Percentiles rank a stretch among this genome's conserved stretches.
Conservation (phyloP, 2,888 invertebrate species). For the Pimpla rufipes region DNA sequence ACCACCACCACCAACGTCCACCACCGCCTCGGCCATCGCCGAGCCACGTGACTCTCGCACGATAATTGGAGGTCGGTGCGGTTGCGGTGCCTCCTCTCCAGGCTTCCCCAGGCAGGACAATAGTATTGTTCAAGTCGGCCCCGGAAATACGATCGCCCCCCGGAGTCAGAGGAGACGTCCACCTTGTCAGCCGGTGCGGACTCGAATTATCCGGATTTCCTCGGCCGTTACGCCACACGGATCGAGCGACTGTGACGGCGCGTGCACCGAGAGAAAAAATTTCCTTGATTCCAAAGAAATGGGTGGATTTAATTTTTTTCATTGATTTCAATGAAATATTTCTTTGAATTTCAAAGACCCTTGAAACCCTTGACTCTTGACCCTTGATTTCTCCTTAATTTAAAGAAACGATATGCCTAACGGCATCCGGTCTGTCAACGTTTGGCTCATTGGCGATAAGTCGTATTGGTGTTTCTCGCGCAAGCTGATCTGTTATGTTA, state of each 20-base stretch:
- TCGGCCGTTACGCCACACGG: slow-evolving; percentile 64
- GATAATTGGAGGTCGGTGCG: slow-evolving; percentile 82
- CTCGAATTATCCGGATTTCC: slow-evolving; percentile 77
- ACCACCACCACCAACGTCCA: slow-evolving; percentile 58
- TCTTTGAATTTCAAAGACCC: too few relatives aligned
- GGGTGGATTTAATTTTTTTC: too few relatives aligned
- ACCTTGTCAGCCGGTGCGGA: slow-evolving; percentile 67
- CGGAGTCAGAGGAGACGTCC: slow-evolving; percentile 65
- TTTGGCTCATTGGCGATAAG: too few relatives aligned
- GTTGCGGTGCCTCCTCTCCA: slow-evolving; percentile 73
- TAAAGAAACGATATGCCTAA: too few relatives aligned
- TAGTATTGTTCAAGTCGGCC: slow-evolving; percentile 68
- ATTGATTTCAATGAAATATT: too few relatives aligned
- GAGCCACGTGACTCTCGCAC: slow-evolving; percentile 78
- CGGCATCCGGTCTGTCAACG: too few relatives aligned
- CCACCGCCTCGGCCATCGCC: slow-evolving; percentile 39
- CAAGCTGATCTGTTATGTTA: too few relatives aligned
- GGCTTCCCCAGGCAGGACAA: slow-evolving; percentile 72
- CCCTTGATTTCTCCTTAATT: too few relatives aligned
- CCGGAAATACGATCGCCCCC: slow-evolving; percentile 69
- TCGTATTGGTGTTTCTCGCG: too few relatives aligned
- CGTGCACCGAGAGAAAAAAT: too few relatives aligned
- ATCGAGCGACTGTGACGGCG: slow-evolving; percentile 14
- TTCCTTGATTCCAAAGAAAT: too few relatives aligned
- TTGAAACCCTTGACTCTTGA: too few relatives aligned